Evolutionary conservation across 2,113 vertebrate genomes (phyloP), one percentile per base, ranked within the genome.

Genomic region (Cyprichromis sp.): DNA sequence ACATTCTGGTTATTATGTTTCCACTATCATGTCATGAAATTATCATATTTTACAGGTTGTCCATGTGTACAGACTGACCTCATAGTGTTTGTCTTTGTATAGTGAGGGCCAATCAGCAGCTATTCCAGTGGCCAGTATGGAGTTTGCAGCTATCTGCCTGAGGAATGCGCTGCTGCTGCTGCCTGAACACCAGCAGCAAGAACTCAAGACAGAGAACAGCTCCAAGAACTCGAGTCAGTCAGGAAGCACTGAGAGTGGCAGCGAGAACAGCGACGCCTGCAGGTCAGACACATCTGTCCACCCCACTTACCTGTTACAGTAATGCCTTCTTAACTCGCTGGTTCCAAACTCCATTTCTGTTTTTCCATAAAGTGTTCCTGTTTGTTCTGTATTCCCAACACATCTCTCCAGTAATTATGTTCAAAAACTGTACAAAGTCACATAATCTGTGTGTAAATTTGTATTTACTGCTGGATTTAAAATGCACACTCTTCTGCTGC

Each of bases 91-190:
- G 36, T 93, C 26, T 73, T 14, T 71, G 29, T 4, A 1, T 94
- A 99, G 98, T 84, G 99, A 99, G 82, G 99, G 98, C 12, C 98
- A 99, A 90, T 99, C 99, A 11, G 98, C 98, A 34, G 99, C 99
- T 83, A 99, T 99, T 88, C 99, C 98, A 52, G 98, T 99, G 87
- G 99, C 99, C 89, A 99, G 99, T 84, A 98, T 99, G 98, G 98
- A 99, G 95, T 99, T 99, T 95, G 98, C 98, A 80, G 99, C 98
- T 0, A 99, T 99, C 93, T 99, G 99, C 89, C 96, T 99, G 92
- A 96, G 98, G 94, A 99, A 99, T 38, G 98, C 98, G 50, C 95
- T 99, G 92, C 94, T 99, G 82, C 95, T 99, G 12, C 96, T 99
- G 52, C 98, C 98, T 83, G 98, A 98, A 87, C 93, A 95, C 53